Evolutionary conservation across 2,113 vertebrate genomes (phyloP).

Genomic region (Carlito syrichta): DNA sequence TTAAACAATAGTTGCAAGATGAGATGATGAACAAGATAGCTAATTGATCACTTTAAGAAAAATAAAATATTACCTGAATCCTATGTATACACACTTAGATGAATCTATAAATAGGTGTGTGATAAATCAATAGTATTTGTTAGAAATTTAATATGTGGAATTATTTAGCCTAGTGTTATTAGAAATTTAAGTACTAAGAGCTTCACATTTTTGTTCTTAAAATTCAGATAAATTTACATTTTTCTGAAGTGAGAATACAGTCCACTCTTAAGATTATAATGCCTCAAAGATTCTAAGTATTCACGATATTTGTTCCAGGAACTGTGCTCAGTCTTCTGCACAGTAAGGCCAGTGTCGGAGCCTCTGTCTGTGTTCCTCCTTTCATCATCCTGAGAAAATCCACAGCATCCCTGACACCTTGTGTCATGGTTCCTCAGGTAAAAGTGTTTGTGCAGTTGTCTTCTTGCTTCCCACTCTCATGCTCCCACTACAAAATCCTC

Average conservation of each 20-base stretch:
- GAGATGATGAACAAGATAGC: neutral
- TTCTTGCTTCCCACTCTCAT: neutral
- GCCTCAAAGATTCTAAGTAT: neutral
- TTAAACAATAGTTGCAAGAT: neutral
- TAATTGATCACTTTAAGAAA: neutral
- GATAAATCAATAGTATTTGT: neutral
- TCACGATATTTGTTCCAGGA: neutral
- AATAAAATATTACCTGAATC: slow-evolving; percentile 1
- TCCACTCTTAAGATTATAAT: neutral
- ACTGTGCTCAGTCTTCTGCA: neutral
- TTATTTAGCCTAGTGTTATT: neutral
- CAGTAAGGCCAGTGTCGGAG: neutral
- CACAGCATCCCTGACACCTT: neutral
- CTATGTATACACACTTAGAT: neutral
- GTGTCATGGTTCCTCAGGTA: neutral
- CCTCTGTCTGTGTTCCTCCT: neutral
- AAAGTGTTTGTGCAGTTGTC: neutral
- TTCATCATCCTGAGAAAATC: neutral
- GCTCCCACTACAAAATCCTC: neutral
- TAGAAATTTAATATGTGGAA: neutral
- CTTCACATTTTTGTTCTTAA: slow-evolving; percentile 20
- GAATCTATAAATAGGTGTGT: neutral
- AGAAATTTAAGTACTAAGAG: slow-evolving; percentile 10
- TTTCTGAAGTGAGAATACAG: neutral
- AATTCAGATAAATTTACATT: neutral